A percentile compares a stretch with the other conserved stretches of the same genome.
Evolutionary conservation across 2,888 invertebrate genomes (phyloP).

Genomic region (Chydorus sphaericus): DNA sequence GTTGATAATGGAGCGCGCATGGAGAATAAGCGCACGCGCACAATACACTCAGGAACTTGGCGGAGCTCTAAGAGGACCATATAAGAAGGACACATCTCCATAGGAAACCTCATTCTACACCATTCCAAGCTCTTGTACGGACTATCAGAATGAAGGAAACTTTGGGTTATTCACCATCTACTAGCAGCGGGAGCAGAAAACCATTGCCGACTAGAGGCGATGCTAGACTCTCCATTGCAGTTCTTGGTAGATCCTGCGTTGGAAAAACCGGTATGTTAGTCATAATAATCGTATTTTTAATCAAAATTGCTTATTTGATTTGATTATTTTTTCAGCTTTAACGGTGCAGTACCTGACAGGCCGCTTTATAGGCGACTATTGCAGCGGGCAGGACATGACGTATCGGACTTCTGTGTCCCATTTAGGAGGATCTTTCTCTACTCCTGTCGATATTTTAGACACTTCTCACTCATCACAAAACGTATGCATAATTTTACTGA

Average conservation of each 20-base stretch:
- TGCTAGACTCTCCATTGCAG: background rate
- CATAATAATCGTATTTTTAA: background rate
- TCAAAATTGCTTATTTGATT: background rate
- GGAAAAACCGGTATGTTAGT: constrained; percentile 8
- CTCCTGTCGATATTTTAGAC: constrained; percentile 4
- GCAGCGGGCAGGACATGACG: constrained; percentile 3
- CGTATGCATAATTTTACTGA: background rate
- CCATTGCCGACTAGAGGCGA: background rate
- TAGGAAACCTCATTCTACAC: too few species aligned
- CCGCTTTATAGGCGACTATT: constrained; percentile 9
- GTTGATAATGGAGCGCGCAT: too few species aligned
- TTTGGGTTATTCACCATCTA: background rate
- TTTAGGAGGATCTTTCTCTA: background rate
- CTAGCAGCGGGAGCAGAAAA: background rate
- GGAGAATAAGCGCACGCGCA: too few species aligned
- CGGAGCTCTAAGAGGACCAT: too few species aligned
- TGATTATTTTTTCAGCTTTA: background rate
- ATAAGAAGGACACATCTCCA: too few species aligned
- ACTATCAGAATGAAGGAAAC: background rate
- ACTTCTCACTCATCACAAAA: background rate
- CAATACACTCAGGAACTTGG: too few species aligned
- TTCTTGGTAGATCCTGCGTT: constrained; percentile 1
- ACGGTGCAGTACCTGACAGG: constrained; percentile 8
- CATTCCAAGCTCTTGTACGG: too few species aligned
- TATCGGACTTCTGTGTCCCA: background rate